Conservation (phyloP, 2,888 invertebrate species). For the Drosophila prostipennis region DNA sequence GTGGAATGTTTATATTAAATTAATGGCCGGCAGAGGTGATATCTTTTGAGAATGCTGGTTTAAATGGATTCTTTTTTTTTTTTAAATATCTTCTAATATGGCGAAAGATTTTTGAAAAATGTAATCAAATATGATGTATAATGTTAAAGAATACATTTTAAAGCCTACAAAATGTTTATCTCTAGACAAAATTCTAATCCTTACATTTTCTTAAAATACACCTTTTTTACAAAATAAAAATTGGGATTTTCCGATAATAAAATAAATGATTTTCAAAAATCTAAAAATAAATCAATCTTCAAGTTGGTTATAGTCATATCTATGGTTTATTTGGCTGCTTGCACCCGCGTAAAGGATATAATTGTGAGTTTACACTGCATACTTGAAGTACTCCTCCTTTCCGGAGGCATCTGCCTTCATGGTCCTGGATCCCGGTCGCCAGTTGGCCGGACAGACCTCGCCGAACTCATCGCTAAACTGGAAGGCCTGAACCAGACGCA, state of each 20-base stretch:
- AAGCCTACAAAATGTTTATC: too few relatives aligned
- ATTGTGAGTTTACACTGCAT: constrained; percentile 32
- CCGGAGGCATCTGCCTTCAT: constrained; percentile 38
- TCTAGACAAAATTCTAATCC: too few relatives aligned
- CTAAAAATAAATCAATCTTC: background rate
- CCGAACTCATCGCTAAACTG: constrained; percentile 97
- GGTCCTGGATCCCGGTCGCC: constrained; percentile 55
- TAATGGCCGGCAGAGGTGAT: constrained; percentile 4
- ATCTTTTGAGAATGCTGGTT: background rate
- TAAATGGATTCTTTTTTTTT: background rate
- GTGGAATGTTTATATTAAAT: constrained; percentile 24
- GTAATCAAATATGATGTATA: too few relatives aligned
- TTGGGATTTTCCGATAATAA: too few relatives aligned
- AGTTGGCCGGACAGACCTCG: constrained; percentile 93
- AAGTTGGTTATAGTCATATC: too few relatives aligned
- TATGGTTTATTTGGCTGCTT: constrained; percentile 14
- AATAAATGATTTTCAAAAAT: background rate
- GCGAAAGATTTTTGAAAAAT: background rate
- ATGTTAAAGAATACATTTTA: too few relatives aligned
- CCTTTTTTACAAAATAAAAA: too few relatives aligned
- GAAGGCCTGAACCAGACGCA: constrained; percentile 97
- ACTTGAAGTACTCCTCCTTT: constrained; percentile 56
- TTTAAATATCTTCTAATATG: background rate
- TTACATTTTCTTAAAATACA: too few relatives aligned
- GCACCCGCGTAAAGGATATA: constrained; percentile 5